Evolutionary conservation across 2,113 vertebrate species (phyloP).

Genomic region (Pterocles orientalis): DNA sequence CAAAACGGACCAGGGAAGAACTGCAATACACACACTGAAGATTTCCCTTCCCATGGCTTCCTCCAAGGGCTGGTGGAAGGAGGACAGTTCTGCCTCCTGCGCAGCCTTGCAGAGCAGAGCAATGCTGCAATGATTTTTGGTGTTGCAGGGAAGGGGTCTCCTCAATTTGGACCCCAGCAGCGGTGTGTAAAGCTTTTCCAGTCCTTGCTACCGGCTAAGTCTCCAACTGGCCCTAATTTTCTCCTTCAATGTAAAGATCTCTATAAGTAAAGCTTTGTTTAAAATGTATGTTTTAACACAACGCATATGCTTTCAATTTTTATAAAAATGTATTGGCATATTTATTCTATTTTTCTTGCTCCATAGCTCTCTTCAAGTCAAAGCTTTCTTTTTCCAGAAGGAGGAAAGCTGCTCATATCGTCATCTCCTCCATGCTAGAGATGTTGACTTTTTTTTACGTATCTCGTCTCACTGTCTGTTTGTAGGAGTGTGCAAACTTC

Average conservation of each 20-base stretch:
- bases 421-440: conserved; percentile 36
- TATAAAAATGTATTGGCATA: conserved; percentile 58
- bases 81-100: not conserved
- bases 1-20: not conserved
- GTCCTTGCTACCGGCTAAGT: not conserved
- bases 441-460: not conserved
- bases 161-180: rapidly evolving
- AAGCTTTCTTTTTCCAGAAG: conserved; percentile 49
- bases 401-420: conserved; percentile 52
- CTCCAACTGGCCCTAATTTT: not conserved
- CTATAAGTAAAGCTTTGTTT: conserved; percentile 15
- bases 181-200: not conserved
- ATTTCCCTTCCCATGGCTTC: not conserved
- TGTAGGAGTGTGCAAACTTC: conserved; percentile 18
- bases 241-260: not conserved
- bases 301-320: conserved; percentile 64
- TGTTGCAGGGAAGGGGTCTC: not conserved
- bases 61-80: not conserved
- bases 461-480: conserved; percentile 20
- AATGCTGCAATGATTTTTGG: not conserved
- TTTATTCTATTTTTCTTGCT: conserved; percentile 44
- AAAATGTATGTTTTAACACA: conserved; percentile 13
- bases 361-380: conserved; percentile 6
- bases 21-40: not conserved
- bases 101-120: not conserved